A percentile compares a stretch with the other conserved stretches of the same genome.
Conservation (phyloP, 2,888 invertebrate species). For the Macropis europaea region DNA sequence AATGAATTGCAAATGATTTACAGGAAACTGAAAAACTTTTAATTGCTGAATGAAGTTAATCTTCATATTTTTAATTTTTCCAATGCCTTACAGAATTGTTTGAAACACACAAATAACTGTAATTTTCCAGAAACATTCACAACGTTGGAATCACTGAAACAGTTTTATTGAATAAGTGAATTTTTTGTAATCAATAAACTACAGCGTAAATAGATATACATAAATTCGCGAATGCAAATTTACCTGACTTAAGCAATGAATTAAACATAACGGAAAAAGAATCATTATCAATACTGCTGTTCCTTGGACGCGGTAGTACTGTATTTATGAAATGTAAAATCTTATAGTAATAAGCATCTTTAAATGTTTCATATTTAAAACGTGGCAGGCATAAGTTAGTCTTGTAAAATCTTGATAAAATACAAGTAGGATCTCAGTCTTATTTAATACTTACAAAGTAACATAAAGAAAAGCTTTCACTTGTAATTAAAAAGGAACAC, state of each 20-base stretch:
- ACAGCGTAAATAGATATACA: not conserved
- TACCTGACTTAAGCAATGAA: conserved; percentile 3
- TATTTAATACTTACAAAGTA: conserved; percentile 22
- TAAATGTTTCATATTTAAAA: conserved; percentile 24
- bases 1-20: not conserved
- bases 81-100: not conserved
- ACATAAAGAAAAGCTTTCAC: conserved; percentile 29
- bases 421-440: conserved; percentile 5
- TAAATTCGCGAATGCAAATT: not conserved
- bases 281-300: conserved; percentile 8
- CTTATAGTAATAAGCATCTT: conserved; percentile 8
- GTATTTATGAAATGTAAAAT: conserved; percentile 15
- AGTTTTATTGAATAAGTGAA: not conserved
- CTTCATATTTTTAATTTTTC: not conserved
- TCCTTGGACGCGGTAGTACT: conserved; percentile 13
- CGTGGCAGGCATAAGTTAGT: not conserved
- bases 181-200: not conserved
- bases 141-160: not conserved
- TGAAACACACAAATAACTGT: not conserved
- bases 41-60: not conserved
- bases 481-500: conserved; percentile 16
- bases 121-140: not conserved
- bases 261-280: not conserved
- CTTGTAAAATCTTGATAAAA: conserved; percentile 14
- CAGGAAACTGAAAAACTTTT: not conserved